These are phyloP conservation scores for Antitype chi DNA, from an alignment of 2,888 invertebrate species.

Conservation along the genomic window DNA sequence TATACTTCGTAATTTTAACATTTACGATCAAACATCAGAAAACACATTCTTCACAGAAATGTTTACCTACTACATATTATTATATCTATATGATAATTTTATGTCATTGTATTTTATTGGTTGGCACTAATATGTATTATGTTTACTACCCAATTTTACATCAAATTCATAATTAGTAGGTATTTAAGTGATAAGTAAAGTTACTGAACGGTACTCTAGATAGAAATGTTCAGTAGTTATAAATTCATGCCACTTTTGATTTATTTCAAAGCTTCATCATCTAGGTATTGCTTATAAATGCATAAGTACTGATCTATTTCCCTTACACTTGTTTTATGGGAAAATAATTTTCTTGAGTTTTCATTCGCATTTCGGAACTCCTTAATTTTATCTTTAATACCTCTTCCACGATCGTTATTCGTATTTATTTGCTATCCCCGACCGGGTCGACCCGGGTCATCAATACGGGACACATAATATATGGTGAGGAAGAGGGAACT, in stretches of 20 bases:
- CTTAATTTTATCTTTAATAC: neutral
- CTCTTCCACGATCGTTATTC: neutral
- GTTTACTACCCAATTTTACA: conserved; percentile 11
- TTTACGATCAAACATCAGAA: conserved; percentile 17
- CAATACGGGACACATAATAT: neutral
- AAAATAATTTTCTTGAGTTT: conserved; percentile 21
- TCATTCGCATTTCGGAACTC: neutral
- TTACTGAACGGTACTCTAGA: neutral
- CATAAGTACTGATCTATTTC: conserved; percentile 24
- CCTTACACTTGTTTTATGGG: conserved; percentile 13
- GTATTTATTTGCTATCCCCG: neutral
- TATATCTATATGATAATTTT: conserved; percentile 2
- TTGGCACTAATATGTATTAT: conserved; percentile 52
- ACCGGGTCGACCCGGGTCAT: neutral
- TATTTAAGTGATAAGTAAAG: conserved; percentile 9
- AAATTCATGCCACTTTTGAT: neutral
- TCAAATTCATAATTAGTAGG: conserved; percentile 1
- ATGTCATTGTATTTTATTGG: conserved; percentile 20
- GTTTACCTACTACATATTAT: conserved; percentile 17
- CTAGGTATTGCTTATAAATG: conserved; percentile 13
- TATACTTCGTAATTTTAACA: conserved; percentile 9
- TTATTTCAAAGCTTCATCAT: neutral
- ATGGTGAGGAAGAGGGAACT: neutral
- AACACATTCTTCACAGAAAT: conserved; percentile 13
- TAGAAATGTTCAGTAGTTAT: conserved; percentile 2